phyloP scores from a whole-genome alignment of 2,888 invertebrate species.

The Patella caerulea region DNA sequence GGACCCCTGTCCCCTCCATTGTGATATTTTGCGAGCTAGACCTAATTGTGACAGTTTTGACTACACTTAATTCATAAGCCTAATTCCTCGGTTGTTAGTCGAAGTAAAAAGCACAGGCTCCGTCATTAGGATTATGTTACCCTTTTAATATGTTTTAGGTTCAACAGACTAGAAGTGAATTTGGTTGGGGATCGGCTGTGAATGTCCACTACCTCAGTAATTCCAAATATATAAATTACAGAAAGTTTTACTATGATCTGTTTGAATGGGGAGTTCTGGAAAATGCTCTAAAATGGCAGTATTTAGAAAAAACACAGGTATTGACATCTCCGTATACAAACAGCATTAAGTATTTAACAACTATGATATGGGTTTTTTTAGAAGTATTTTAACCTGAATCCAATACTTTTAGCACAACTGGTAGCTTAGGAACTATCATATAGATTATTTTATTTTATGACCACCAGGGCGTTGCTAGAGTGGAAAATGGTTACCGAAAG shows the following conservation, averaged over 20 bases:
- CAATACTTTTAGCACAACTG: too few relatives aligned
- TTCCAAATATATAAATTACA: slow-evolving; percentile 32
- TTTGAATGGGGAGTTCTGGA: slow-evolving; percentile 55
- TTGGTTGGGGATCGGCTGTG: slow-evolving; percentile 49
- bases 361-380: background rate
- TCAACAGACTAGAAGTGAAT: slow-evolving; percentile 38
- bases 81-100: too few relatives aligned
- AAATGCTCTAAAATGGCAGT: slow-evolving; percentile 51
- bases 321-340: background rate
- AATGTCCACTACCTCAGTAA: slow-evolving; percentile 38
- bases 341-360: background rate
- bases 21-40: too few relatives aligned
- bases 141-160: slow-evolving; percentile 25
- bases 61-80: too few relatives aligned
- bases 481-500: too few relatives aligned
- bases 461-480: too few relatives aligned
- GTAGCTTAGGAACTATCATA: too few relatives aligned
- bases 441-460: too few relatives aligned
- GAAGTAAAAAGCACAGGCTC: too few relatives aligned
- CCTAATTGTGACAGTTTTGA: too few relatives aligned
- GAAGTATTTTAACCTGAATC: background rate
- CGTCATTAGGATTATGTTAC: too few relatives aligned
- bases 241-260: slow-evolving; percentile 45
- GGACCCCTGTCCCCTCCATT: too few relatives aligned
- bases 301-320: slow-evolving; percentile 44